Evolutionary conservation across 1,140 invertebrate species (phyloP), one percentile per base, ranked within the genome.

Genomic region (Doryteuthis pealeii): DNA sequence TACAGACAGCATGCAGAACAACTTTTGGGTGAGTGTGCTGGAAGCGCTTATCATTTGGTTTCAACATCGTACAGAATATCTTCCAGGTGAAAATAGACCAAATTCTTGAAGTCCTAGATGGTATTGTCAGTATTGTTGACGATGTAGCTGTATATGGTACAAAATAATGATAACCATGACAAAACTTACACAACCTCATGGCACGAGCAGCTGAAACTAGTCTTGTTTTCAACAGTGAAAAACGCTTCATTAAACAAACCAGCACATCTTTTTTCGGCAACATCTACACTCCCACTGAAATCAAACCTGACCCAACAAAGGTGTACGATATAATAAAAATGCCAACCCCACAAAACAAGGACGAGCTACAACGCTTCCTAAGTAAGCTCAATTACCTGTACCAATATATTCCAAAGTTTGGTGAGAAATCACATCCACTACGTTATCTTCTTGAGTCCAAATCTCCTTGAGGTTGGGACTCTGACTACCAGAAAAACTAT

Each of bases 231-330:
- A 81, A 81, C 45, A 26, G 26, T 6, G 40, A 58, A 18, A 71
- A 83, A 74, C 72, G 35, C 70, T 12, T 75, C 62, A 70, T 79
- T 43, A 49, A 70, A 30, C 5, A 76, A 58, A 49, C n/a, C 43
- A 73, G 81, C 71, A 76, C 89, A 26, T 77, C 80, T 49, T 88
- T 85, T 77, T 80, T 89, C 65, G 88, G 88, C 10, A 81, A 88
- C 72, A 73, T 83, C 12, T 76, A 89, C 43, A 75, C 81, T 26
- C 31, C 71, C 18, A 72, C 83, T 67, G 86, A 86, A 2, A 71
- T 89, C 1, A 82, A 82, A 62, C 77, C 84, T 40, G 84, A 88
- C 54, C 83, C 82, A 69, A 79, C 81, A 8, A 89, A 89, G 77
- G 76, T 87, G 0, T 49, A 76, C 49, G 81, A 79, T 28, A 82